Evolutionary conservation across 1,140 invertebrate species (phyloP).

Genomic region (Druon quercuslanigerum): DNA sequence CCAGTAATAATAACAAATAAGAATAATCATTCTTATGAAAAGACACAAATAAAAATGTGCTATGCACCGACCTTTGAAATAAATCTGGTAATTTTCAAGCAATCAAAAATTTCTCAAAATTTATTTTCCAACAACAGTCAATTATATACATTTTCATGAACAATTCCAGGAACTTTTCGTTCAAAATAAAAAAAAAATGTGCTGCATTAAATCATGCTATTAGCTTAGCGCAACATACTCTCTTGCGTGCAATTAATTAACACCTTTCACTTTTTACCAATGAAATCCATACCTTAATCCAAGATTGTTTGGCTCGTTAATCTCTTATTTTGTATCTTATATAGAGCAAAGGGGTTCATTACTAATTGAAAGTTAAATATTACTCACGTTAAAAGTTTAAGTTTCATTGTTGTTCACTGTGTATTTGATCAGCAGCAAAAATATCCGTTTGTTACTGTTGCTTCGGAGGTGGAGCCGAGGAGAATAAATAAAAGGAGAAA

Average conservation of each 20-base stretch:
- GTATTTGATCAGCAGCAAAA: slow-evolving; percentile 7
- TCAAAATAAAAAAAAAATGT: background rate
- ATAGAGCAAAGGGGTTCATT: slow-evolving; percentile 25
- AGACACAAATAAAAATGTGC: too few relatives aligned
- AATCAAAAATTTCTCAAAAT: too few relatives aligned
- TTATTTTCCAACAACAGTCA: background rate
- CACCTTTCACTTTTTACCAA: slow-evolving; percentile 24
- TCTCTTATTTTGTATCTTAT: background rate
- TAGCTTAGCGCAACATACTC: background rate
- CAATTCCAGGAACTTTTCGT: background rate
- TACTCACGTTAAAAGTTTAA: slow-evolving; percentile 63
- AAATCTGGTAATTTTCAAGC: too few relatives aligned
- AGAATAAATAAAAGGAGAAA: slow-evolving; percentile 61
- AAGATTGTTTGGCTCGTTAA: slow-evolving; percentile 18
- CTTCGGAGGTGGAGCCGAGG: slow-evolving; percentile 54
- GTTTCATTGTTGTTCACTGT: slow-evolving; percentile 54
- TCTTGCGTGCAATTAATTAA: slow-evolving; percentile 21
- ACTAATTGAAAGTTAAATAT: slow-evolving; percentile 28
- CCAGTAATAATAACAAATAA: background rate
- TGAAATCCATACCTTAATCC: slow-evolving; percentile 5
- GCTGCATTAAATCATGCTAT: background rate
- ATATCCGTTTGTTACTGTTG: slow-evolving; percentile 41
- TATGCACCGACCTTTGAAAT: too few relatives aligned
- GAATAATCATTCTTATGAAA: too few relatives aligned
- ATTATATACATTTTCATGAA: background rate